Evolutionary conservation across 2,797 vertebrate genomes (phyloP), one percentile per base, ranked within the genome.

Genomic region (Onychomys leucogaster): DNA sequence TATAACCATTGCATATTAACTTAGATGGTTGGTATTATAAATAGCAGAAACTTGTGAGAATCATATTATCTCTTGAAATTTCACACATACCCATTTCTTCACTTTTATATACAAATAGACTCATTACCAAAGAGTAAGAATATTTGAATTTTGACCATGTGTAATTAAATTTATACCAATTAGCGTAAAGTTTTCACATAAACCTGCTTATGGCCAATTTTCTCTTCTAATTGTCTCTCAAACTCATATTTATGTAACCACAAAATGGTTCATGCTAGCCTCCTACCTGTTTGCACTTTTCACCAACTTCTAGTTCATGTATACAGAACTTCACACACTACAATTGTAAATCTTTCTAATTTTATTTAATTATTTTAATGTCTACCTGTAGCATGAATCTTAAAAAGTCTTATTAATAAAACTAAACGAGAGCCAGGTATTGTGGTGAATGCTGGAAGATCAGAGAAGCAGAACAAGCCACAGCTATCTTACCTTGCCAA

Each of bases 191-290:
- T 77, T 82, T 59, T 37, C 61, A 49, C 0, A 2, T 43, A 63
- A 49, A 49, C 1, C 1, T 67, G 1, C 27, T 10, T 84, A 57
- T 19, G 61, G 17, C 25, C 76, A 6, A n/a, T 69, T 76, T 89
- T 41, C 57, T 32, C 69, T 63, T 76, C 1, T 84, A 89, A 85
- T 57, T 0, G 14, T 55, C 37, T 57, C 80, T 81, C 2, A 80
- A 52, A 49, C 10, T 6, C 52, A 43, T 43, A 52, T 88, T 71
- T 87, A 37, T 83, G 2, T 71, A 27, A 82, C 46, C 27, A 77
- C 0, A 1, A 5, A 14, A 9, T 65, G 4, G 27, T 25, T 25
- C 82, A 0, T 49, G 34, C 12, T 32, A 29, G 13, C 11, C 2
- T 77, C 5, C 37, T 49, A 46, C 14, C 3, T 34, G 14, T 10